Evolutionary conservation across 2,113 vertebrate genomes (phyloP).

Genomic region (Trochalopteron elliotii): DNA sequence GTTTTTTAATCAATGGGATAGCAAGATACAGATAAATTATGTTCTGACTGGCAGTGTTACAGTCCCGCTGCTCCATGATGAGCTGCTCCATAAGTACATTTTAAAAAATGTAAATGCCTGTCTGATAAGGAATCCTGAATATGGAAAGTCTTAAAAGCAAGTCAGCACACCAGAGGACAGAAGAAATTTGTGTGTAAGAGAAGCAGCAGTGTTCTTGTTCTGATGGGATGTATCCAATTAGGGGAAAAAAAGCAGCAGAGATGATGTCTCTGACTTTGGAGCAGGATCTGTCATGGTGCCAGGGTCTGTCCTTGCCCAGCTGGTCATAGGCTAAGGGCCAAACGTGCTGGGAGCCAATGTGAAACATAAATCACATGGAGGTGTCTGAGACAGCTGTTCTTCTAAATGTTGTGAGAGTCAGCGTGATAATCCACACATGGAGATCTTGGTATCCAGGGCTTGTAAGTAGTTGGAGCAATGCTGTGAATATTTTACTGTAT

Average conservation of each 20-base stretch:
- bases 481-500: background rate
- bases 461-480: background rate
- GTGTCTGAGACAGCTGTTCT: background rate
- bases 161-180: background rate
- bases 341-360: background rate
- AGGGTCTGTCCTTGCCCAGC: background rate
- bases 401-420: background rate
- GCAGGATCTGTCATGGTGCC: background rate
- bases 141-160: background rate
- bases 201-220: background rate
- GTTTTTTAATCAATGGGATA: conserved; percentile 34
- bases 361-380: background rate
- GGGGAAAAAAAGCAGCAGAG: background rate
- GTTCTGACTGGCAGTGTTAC: background rate
- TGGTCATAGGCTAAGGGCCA: background rate
- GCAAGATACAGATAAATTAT: background rate
- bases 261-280: background rate
- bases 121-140: background rate
- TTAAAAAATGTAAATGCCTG: background rate
- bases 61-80: background rate
- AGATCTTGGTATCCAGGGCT: background rate
- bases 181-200: background rate
- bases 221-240: background rate
- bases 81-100: background rate
- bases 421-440: background rate